phyloP scores from a whole-genome alignment of 2,113 vertebrate species.

The Barbus barbus region DNA sequence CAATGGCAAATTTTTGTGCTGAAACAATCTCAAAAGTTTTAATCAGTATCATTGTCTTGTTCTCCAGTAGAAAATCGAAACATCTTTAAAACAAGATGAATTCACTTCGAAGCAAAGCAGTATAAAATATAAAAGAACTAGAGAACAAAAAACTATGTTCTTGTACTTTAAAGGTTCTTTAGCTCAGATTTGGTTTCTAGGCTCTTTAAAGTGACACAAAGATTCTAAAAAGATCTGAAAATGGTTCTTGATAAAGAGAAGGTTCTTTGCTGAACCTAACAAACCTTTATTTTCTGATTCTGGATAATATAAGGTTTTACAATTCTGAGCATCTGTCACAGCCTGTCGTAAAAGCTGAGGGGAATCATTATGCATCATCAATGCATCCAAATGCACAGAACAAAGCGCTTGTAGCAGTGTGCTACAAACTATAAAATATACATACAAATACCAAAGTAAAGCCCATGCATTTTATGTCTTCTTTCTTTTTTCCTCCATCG shows the following conservation, averaged over 20 bases:
- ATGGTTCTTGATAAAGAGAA: background rate
- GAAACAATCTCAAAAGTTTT: conserved; percentile 48
- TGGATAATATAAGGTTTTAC: conserved; percentile 57
- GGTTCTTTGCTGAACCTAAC: no score
- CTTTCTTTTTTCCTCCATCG: conserved; percentile 54
- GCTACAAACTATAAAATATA: conserved; percentile 42
- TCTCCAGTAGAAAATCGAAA: background rate
- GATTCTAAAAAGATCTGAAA: background rate
- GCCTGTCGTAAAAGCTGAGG: conserved; percentile 57
- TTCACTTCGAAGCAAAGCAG: no score
- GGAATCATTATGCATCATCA: conserved; percentile 62
- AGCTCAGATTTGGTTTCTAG: no score
- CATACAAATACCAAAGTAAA: conserved; percentile 54
- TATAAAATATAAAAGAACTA: background rate
- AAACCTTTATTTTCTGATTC: conserved; percentile 25
- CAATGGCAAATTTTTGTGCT: conserved; percentile 27
- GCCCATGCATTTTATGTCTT: conserved; percentile 62
- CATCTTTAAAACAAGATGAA: background rate
- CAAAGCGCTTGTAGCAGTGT: background rate
- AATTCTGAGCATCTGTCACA: conserved; percentile 62
- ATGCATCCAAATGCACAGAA: conserved; percentile 49
- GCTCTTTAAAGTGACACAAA: background rate
- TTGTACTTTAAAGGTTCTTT: no score
- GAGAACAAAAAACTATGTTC: background rate
- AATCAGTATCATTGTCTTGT: background rate